Evolutionary conservation across 2,888 invertebrate species (phyloP).

Genomic region (Hyles lineata): DNA sequence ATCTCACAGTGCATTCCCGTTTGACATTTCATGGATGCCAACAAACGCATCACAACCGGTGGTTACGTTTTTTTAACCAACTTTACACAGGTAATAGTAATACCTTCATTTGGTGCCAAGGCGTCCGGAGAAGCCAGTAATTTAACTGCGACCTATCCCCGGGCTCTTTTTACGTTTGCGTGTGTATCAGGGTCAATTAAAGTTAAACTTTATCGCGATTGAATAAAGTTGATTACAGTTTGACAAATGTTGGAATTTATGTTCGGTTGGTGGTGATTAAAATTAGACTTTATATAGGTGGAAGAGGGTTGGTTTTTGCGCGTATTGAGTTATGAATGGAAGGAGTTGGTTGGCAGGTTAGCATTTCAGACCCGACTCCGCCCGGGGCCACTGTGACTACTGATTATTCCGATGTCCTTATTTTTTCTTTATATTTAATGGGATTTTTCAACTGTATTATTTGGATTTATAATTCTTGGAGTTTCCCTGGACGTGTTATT

Average conservation of each 20-base stretch:
- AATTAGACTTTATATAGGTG: neutral
- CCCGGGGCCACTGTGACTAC: constrained; percentile 50
- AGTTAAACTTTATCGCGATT: neutral
- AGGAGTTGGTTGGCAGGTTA: constrained; percentile 36
- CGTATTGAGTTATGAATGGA: neutral
- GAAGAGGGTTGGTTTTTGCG: constrained; percentile 1
- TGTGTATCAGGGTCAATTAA: neutral
- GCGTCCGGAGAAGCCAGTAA: constrained; percentile 43
- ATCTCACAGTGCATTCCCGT: constrained; percentile 1
- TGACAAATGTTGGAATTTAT: neutral
- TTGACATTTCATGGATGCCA: constrained; percentile 5
- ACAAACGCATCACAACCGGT: neutral
- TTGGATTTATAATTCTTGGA: constrained; percentile 45
- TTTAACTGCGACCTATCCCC: constrained; percentile 46
- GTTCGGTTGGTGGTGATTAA: neutral
- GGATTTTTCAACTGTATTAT: constrained; percentile 38
- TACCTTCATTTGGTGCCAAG: constrained; percentile 43
- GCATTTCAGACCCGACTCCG: constrained; percentile 35
- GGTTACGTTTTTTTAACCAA: constrained; percentile 5
- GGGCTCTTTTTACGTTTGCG: constrained; percentile 2
- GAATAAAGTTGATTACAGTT: neutral
- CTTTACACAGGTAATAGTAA: constrained; percentile 41
- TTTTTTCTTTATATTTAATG: constrained; percentile 56
- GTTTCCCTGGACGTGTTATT: constrained; percentile 37
- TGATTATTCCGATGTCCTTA: constrained; percentile 45